Conservation (phyloP, 92 coral and sea anemone species). For the Paramuricea clavata region DNA sequence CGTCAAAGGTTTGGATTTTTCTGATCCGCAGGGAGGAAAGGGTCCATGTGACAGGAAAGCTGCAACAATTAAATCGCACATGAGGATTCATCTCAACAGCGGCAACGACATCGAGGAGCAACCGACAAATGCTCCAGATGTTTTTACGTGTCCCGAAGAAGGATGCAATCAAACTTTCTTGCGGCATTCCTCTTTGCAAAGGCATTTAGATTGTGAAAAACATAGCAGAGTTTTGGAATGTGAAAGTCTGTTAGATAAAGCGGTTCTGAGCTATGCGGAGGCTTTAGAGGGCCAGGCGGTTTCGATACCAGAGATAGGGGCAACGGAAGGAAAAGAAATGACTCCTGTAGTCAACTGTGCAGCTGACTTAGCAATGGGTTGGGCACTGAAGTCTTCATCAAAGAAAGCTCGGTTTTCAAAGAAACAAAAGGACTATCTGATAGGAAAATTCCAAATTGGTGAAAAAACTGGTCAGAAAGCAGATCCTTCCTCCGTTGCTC, state of each 20-base stretch:
- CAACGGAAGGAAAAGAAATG: conserved; percentile 25
- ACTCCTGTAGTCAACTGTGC: conserved; percentile 8
- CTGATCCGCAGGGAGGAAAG: conserved; percentile 69
- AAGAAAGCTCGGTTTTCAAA: conserved; percentile 60
- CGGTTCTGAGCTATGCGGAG: conserved; percentile 64
- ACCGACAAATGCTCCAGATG: conserved; percentile 42
- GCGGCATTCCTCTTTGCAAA: conserved; percentile 70
- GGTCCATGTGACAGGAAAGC: conserved; percentile 68
- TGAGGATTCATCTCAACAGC: conserved; percentile 61
- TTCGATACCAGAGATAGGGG: conserved; percentile 39
- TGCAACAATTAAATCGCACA: conserved; percentile 62
- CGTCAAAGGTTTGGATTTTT: conserved; percentile 66
- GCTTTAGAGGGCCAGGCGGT: conserved; percentile 69
- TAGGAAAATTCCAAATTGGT: conserved; percentile 67
- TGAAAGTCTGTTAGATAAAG: conserved; percentile 69
- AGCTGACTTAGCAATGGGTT: conserved; percentile 61
- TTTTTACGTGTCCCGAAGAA: conserved; percentile 75
- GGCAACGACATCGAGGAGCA: conserved; percentile 65
- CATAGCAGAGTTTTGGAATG: conserved; percentile 72
- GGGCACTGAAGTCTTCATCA: conserved; percentile 70
- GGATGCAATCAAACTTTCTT: conserved; percentile 74
- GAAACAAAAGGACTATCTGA: conserved; percentile 61
- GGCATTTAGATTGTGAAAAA: conserved; percentile 71
- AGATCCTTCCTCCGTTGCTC: conserved; percentile 73
- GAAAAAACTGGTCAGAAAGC: conserved; percentile 71